These are phyloP conservation scores for Zophobas atratus DNA, from an alignment of 1,140 invertebrate species.

Conservation along the genomic window DNA sequence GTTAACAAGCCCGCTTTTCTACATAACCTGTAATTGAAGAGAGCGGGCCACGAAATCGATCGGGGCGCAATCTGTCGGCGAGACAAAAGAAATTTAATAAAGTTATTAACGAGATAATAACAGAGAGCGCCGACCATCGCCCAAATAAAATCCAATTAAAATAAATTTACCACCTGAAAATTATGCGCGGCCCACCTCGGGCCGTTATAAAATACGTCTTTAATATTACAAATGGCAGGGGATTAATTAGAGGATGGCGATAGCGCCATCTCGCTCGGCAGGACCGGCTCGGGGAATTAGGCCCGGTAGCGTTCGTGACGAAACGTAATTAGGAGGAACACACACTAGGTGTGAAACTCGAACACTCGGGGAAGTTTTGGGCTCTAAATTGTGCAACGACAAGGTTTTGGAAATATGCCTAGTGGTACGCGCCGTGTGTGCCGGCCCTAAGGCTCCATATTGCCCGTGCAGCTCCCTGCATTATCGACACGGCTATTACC, in stretches of 20 bases:
- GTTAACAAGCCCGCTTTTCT: slow-evolving; percentile 47
- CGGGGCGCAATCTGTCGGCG: slow-evolving; percentile 10
- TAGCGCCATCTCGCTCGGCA: neutral
- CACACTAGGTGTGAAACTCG: neutral
- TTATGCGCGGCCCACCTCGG: slow-evolving; percentile 52
- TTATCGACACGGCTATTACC: slow-evolving; percentile 44
- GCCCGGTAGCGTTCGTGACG: slow-evolving; percentile 5
- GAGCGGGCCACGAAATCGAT: neutral
- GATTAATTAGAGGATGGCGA: slow-evolving; percentile 43
- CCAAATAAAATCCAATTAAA: slow-evolving; percentile 56
- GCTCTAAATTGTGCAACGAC: no score
- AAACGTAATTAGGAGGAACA: neutral
- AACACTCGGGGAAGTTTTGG: no score
- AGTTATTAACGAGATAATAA: slow-evolving; percentile 52
- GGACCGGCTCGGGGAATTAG: slow-evolving; percentile 16
- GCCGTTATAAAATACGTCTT: slow-evolving; percentile 44
- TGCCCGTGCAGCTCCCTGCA: slow-evolving; percentile 19
- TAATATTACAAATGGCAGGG: slow-evolving; percentile 53
- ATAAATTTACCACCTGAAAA: slow-evolving; percentile 57
- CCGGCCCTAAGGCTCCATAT: neutral
- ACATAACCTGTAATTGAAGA: slow-evolving; percentile 19
- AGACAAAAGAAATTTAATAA: slow-evolving; percentile 47
- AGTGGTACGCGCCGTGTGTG: neutral
- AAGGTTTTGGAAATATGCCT: neutral
- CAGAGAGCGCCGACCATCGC: slow-evolving; percentile 51